Conservation (phyloP, 2,797 vertebrate genomes). For the Simalia tracyae region DNA sequence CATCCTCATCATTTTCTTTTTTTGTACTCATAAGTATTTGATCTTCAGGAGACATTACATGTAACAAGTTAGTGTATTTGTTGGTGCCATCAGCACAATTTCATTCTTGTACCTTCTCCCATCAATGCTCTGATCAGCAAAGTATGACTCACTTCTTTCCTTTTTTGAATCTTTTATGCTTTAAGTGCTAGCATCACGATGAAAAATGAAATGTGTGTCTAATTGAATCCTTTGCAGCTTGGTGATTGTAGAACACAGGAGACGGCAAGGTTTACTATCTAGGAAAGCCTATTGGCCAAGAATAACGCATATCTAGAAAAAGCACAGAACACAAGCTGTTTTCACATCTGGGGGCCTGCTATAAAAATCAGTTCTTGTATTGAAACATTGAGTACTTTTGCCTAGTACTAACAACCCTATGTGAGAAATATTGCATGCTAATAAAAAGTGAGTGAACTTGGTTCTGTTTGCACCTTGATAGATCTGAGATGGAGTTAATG, state of each 20-base stretch:
- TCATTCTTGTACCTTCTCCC: background rate
- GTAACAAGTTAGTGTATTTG: background rate
- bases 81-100: background rate
- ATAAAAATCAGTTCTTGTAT: slow-evolving; percentile 14
- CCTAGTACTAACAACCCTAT: background rate
- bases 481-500: background rate
- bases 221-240: background rate
- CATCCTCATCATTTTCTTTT: background rate
- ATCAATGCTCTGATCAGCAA: background rate
- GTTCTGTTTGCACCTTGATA: background rate
- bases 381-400: background rate
- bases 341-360: background rate
- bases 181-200: background rate
- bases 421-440: background rate
- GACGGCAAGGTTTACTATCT: background rate
- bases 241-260: background rate
- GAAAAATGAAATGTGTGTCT: background rate
- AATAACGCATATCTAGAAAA: background rate
- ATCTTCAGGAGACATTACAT: background rate
- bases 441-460: slow-evolving; percentile 1
- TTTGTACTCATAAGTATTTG: background rate
- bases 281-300: background rate
- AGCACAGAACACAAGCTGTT: background rate
- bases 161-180: background rate
- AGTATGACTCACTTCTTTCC: background rate